These are phyloP conservation scores for Leptonema lineaticorne DNA, from an alignment of 1,140 invertebrate species.

Conservation along the genomic window DNA sequence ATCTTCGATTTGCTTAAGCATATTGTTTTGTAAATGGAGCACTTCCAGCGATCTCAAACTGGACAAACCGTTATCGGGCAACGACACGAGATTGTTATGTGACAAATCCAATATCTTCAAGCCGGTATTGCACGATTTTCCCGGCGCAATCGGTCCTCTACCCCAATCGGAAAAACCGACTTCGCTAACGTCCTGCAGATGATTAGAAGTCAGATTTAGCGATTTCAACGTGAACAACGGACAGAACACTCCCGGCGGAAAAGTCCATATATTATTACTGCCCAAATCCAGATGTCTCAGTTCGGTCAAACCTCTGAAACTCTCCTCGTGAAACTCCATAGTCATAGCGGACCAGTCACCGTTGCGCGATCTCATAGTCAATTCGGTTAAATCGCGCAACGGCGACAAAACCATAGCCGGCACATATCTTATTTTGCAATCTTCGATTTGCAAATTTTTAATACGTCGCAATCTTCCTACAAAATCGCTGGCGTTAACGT, in stretches of 20 bases:
- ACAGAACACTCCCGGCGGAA: conserved; percentile 75
- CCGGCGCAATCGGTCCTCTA: conserved; percentile 62
- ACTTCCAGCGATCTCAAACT: conserved; percentile 66
- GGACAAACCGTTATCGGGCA: conserved; percentile 71
- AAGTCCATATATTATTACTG: conserved; percentile 78
- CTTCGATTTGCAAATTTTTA: conserved; percentile 70
- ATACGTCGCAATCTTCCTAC: conserved; percentile 61
- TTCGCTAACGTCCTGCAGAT: conserved; percentile 72
- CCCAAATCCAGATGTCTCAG: conserved; percentile 72
- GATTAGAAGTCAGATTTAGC: conserved; percentile 77
- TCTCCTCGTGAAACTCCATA: conserved; percentile 72
- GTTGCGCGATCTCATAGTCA: conserved; percentile 74
- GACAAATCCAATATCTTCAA: conserved; percentile 74
- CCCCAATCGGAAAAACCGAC: conserved; percentile 73
- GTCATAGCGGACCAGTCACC: conserved; percentile 74
- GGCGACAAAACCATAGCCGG: conserved; percentile 68
- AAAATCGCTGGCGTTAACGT: conserved; percentile 64
- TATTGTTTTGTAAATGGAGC: conserved; percentile 72
- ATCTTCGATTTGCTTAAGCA: conserved; percentile 71
- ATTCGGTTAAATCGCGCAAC: conserved; percentile 67
- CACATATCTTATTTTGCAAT: conserved; percentile 77
- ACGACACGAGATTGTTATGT: conserved; percentile 66
- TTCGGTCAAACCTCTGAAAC: conserved; percentile 69
- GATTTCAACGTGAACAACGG: conserved; percentile 66
- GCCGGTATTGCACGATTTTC: conserved; percentile 64